Conservation (phyloP, 92 coral and sea anemone species). For the Parazoanthus darwini region DNA sequence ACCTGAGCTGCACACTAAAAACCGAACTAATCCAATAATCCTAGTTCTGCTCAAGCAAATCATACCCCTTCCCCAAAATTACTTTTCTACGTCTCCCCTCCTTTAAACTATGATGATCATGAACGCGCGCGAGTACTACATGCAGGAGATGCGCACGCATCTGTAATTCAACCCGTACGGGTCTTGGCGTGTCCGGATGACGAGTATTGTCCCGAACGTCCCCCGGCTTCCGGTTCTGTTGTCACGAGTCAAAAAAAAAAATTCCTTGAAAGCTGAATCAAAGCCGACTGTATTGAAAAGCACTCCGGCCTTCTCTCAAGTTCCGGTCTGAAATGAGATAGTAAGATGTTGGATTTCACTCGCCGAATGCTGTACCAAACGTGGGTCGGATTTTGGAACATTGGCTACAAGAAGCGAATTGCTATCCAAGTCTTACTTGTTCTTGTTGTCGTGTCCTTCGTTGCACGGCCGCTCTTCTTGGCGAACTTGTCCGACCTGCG, state of each 20-base stretch:
- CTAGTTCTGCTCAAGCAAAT: no score
- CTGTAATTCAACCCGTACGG: not conserved
- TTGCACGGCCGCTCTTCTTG: conserved; percentile 1
- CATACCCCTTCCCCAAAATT: no score
- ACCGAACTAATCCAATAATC: no score
- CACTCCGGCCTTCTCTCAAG: not conserved
- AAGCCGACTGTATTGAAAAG: not conserved
- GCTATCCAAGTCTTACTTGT: conserved; percentile 23
- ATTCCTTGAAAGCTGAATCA: not conserved
- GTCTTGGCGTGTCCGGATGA: not conserved
- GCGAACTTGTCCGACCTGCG: conserved; percentile 34
- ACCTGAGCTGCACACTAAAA: no score
- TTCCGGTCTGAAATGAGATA: conserved; percentile 12
- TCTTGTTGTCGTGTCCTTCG: not conserved
- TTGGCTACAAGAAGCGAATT: conserved; percentile 41
- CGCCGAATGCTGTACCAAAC: conserved; percentile 17
- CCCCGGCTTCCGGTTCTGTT: conserved; percentile 6
- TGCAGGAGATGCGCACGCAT: not conserved
- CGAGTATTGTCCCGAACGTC: not conserved
- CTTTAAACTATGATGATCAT: not conserved
- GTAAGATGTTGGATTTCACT: conserved; percentile 29
- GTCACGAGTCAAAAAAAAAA: conserved; percentile 3
- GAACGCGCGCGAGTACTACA: not conserved
- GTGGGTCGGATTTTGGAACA: conserved; percentile 34
- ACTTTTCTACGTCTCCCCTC: no score